Percentiles rank a stretch among this genome's conserved stretches.
Evolutionary conservation across 1,140 invertebrate species (phyloP).

Genomic region (Acromyrmex heyeri): DNA sequence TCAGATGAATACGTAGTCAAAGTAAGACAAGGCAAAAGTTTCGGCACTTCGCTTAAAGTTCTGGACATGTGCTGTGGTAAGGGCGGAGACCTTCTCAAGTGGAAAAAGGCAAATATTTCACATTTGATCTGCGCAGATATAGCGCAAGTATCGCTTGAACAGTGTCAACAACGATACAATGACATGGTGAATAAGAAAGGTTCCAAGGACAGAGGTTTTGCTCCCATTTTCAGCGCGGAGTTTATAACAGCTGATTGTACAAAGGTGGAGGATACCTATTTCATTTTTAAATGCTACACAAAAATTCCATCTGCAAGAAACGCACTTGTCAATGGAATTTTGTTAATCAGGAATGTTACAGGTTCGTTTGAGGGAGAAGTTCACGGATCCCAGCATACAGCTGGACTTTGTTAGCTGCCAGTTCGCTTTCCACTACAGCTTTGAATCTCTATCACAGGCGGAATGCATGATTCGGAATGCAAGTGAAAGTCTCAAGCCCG

Average conservation of each 20-base stretch:
- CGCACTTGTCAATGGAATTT: conserved; percentile 63
- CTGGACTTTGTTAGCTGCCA: conserved; percentile 98
- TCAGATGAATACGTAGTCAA: conserved; percentile 89
- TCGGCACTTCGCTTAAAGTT: conserved; percentile 88
- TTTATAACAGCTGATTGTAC: conserved; percentile 97
- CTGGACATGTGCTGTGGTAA: conserved; percentile 96
- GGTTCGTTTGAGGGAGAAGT: conserved; percentile 90
- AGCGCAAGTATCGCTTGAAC: conserved; percentile 95
- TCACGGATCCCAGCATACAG: conserved; percentile 91
- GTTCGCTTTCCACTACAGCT: conserved; percentile 99
- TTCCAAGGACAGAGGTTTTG: conserved; percentile 80
- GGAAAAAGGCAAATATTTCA: conserved; percentile 94
- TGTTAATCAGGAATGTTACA: conserved; percentile 83
- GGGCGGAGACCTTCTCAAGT: conserved; percentile 98
- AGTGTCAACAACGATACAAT: conserved; percentile 92
- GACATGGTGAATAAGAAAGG: conserved; percentile 82
- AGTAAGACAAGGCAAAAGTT: conserved; percentile 88
- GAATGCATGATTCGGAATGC: conserved; percentile 97
- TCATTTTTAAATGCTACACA: background rate
- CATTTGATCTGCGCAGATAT: conserved; percentile 98
- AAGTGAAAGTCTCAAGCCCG: conserved; percentile 94
- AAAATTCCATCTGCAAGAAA: conserved; percentile 28
- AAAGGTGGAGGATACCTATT: conserved; percentile 87
- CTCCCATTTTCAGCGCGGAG: conserved; percentile 92
- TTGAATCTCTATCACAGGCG: conserved; percentile 96